These are phyloP conservation scores for Watsonalla cultraria DNA, from an alignment of 2,888 invertebrate species.

Conservation along the genomic window DNA sequence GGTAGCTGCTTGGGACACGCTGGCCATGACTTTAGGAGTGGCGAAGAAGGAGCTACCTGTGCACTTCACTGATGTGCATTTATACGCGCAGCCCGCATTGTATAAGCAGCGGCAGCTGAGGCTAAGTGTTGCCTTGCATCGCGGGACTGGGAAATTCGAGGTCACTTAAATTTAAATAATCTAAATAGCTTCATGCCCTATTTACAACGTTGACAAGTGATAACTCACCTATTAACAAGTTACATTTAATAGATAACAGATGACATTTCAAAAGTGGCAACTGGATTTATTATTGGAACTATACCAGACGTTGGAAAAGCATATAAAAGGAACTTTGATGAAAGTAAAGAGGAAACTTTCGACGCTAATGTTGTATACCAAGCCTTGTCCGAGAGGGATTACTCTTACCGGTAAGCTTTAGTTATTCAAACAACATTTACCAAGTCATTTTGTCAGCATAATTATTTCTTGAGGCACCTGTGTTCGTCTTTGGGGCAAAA, in stretches of 20 bases:
- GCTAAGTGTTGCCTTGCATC: slow-evolving; percentile 60
- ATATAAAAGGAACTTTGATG: not conserved
- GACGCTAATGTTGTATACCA: slow-evolving; percentile 27
- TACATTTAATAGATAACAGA: slow-evolving; percentile 28
- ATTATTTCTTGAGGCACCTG: too few species aligned
- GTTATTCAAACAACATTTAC: not conserved
- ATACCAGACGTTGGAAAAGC: not conserved
- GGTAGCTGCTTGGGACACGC: slow-evolving; percentile 83
- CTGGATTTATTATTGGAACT: slow-evolving; percentile 23
- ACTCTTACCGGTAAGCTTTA: slow-evolving; percentile 26
- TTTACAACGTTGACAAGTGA: not conserved
- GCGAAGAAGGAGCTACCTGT: slow-evolving; percentile 82
- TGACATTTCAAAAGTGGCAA: slow-evolving; percentile 29
- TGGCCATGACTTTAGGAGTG: slow-evolving; percentile 77
- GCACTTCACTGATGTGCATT: slow-evolving; percentile 81
- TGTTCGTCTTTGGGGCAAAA: too few species aligned
- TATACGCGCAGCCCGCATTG: slow-evolving; percentile 78
- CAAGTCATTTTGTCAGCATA: too few species aligned
- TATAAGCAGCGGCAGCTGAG: slow-evolving; percentile 68
- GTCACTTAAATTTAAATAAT: slow-evolving; percentile 30
- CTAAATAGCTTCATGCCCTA: too few species aligned
- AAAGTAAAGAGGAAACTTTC: slow-evolving; percentile 14
- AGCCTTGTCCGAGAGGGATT: slow-evolving; percentile 24
- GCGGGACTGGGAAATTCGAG: slow-evolving; percentile 80
- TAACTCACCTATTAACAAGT: not conserved